Evolutionary conservation across 2,888 invertebrate genomes (phyloP).

Genomic region (Nemoura dubitans): DNA sequence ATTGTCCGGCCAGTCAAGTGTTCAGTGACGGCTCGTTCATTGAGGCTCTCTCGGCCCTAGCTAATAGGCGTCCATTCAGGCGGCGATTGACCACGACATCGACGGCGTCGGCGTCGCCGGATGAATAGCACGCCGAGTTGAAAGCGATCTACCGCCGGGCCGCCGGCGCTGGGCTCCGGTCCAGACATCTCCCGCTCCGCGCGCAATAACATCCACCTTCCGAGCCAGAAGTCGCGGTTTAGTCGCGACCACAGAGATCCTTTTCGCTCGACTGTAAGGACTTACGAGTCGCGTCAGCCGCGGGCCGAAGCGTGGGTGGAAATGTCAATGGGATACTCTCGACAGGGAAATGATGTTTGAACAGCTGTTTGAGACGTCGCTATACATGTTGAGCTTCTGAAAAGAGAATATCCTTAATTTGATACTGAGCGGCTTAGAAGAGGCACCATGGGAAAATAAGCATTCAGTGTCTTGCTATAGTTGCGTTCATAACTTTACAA

Average conservation of each 20-base stretch:
- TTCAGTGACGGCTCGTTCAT: not conserved
- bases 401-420: no score
- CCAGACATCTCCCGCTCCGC: not conserved
- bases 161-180: not conserved
- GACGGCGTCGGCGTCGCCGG: not conserved
- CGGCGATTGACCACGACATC: not conserved
- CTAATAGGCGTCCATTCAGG: not conserved
- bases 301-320: not conserved
- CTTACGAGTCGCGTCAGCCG: not conserved
- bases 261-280: no score
- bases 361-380: not conserved
- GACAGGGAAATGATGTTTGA: not conserved
- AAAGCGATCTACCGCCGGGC: not conserved
- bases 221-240: not conserved
- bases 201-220: not conserved
- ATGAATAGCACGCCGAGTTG: not conserved
- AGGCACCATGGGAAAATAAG: no score
- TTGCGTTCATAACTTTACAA: no score
- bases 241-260: not conserved
- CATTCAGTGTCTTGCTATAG: no score
- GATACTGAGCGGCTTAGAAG: no score
- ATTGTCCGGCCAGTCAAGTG: not conserved
- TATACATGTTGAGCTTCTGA: no score
- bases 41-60: not conserved
- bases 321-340: not conserved